Percentiles rank a stretch among this genome's conserved stretches.
phyloP scores from a whole-genome alignment of 2,888 invertebrate genomes.

The Neocrepidodera transversa region DNA sequence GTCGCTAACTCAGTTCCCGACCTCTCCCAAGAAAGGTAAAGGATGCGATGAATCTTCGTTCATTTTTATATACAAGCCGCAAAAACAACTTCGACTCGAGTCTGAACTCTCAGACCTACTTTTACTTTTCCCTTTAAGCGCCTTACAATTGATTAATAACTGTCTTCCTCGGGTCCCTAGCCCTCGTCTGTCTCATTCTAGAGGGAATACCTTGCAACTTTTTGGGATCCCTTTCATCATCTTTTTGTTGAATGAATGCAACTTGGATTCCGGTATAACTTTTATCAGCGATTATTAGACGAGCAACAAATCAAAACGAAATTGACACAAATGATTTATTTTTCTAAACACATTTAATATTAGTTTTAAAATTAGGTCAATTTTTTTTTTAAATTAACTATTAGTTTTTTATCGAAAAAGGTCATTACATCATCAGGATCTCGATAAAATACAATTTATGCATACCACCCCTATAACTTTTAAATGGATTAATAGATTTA shows the following conservation, averaged over 20 bases:
- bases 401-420: too few relatives aligned
- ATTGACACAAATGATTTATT: too few relatives aligned
- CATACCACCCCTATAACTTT: too few relatives aligned
- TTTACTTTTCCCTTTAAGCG: conserved; percentile 43
- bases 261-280: too few relatives aligned
- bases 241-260: conserved; percentile 17
- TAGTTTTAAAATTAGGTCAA: too few relatives aligned
- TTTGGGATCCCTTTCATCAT: conserved; percentile 18
- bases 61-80: conserved; percentile 48
- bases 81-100: conserved; percentile 43
- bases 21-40: conserved; percentile 48
- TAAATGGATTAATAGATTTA: too few relatives aligned
- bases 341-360: too few relatives aligned
- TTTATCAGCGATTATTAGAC: too few relatives aligned
- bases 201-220: conserved; percentile 35
- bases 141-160: conserved; percentile 44
- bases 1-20: conserved; percentile 39
- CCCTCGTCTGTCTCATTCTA: conserved; percentile 32
- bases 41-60: conserved; percentile 47
- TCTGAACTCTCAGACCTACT: conserved; percentile 41
- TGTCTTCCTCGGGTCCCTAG: conserved; percentile 33
- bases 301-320: too few relatives aligned
- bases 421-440: too few relatives aligned
- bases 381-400: too few relatives aligned
- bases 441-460: too few relatives aligned